Evolutionary conservation across 1,140 invertebrate genomes (phyloP), one percentile per base, ranked within the genome.

Genomic region (Subanguina moxae): DNA sequence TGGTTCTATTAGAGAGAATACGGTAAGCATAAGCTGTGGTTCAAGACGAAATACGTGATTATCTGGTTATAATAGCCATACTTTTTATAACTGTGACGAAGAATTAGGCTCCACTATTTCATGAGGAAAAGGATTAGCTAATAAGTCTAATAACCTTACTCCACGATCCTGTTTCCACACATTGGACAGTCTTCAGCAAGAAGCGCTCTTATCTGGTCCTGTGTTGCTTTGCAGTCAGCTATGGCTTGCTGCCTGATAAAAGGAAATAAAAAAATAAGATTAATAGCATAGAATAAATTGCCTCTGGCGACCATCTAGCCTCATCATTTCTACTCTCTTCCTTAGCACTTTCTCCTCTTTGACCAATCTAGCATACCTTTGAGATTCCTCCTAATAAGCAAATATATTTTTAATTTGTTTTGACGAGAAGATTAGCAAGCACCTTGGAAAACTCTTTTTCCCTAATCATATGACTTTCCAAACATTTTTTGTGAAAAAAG

Each of bases 161-260:
- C 88, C 71, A 97, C 93, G 88, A 94, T 92, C 75, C 90, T 86
- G 77, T 92, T 90, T 9, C 93, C 93, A 84, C 94, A 97, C 82
- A 90, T 93, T 0, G 94, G 84, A 83, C 94, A 97, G 83, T 97
- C 93, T 7, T 88, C 88, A 0, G 91, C 92, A 9, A 96, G 85
- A 0, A 96, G 84, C 87, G 74, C 85, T 86, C 83, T 80, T 13
- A 78, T 23, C 5, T 23, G 21, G 48, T 58, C 42, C 48, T 28
- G 13, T 38, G 42, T 17, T n/a, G 57, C 27, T 45, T 30, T 62
- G 32, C 5, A 59, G 28, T n/a, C 15, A 15, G 13, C 19, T 30
- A 67, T 45, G 70, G 46, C 64, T 0, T 70, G 17, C n/a, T 15
- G 15, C 21, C 27, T 19, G 32, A 46, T 67, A n/a, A 65, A 65